Evolutionary conservation across 2,113 vertebrate genomes (phyloP), one percentile per base, ranked within the genome.

Genomic region (Carollia perspicillata): DNA sequence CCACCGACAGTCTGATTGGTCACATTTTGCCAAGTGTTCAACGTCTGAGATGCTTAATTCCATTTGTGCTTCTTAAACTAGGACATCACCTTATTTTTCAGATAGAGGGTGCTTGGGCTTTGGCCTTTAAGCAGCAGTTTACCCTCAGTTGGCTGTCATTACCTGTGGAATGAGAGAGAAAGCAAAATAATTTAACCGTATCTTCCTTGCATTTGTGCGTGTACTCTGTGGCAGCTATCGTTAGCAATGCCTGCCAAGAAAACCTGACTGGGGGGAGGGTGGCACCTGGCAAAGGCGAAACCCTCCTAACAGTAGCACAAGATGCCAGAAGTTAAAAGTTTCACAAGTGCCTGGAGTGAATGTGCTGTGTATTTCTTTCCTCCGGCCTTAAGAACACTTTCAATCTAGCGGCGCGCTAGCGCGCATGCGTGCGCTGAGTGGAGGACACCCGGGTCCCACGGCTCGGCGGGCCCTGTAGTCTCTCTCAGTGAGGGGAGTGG

Each of bases 351-450:
- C 26, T 4, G 20, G 22, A 81, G 40, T 28, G 74, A 86, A 84
- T 26, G 17, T 17, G 60, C 79, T 16, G 55, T 42, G n/a, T 60
- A 58, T 87, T 92, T 96, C 89, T 96, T 90, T 55, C 88, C 92
- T 69, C 16, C 1, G 95, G 95, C 96, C 95, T 95, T 84, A 74
- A 83, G 86, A 65, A 88, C 89, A 93, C 95, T 90, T 97, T 97
- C 95, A 77, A 23, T 89, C 91, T 89, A 90, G 96, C 8, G 81
- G 90, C 35, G 18, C 18, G 63, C 78, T 72, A 92, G 83, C 55
- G 96, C 96, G 97, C 96, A 97, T 97, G 98, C 97, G 96, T 89
- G 88, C 94, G 93, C 84, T 23, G 94, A 51, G 51, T 65, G 8
- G 60, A 90, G 69, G 68, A 91, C 66, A 97, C 96, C 71, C 89